Evolutionary conservation across 2,888 invertebrate genomes (phyloP).

Genomic region (Diadromus collaris): DNA sequence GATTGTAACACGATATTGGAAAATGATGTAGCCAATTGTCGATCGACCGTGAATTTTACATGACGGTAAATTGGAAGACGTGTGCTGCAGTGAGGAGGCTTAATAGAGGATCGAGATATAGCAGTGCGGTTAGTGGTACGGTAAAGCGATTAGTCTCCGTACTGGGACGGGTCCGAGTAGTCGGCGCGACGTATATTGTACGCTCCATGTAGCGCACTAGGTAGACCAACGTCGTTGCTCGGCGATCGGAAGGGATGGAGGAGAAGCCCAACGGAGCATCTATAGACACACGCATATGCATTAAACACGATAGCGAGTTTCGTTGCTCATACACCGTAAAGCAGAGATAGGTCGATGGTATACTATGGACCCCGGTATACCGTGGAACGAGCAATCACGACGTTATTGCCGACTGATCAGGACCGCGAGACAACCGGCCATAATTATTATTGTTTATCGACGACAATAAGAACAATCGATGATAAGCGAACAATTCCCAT

Average conservation of each 20-base stretch:
- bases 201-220: slow-evolving; percentile 21
- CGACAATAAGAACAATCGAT: slow-evolving; percentile 41
- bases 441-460: slow-evolving; percentile 52
- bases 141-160: slow-evolving; percentile 60
- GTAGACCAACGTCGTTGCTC: slow-evolving; percentile 48
- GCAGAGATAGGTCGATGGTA: slow-evolving; percentile 7
- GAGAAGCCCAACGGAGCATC: slow-evolving; percentile 38
- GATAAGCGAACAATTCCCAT: slow-evolving; percentile 34
- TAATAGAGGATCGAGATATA: slow-evolving; percentile 50
- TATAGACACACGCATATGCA: slow-evolving; percentile 16
- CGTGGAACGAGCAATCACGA: slow-evolving; percentile 47
- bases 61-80: slow-evolving; percentile 9
- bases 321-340: slow-evolving; percentile 48
- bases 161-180: slow-evolving; percentile 52
- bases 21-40: not conserved
- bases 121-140: slow-evolving; percentile 57
- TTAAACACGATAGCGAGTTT: slow-evolving; percentile 45
- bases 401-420: slow-evolving; percentile 44
- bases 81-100: slow-evolving; percentile 27
- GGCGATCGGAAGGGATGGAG: slow-evolving; percentile 29
- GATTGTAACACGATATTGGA: slow-evolving; percentile 27
- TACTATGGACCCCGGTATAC: slow-evolving; percentile 26
- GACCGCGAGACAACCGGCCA: slow-evolving; percentile 36
- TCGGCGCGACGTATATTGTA: slow-evolving; percentile 52
- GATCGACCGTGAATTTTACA: not conserved